Evolutionary conservation across 2,888 invertebrate species (phyloP), one percentile per base, ranked within the genome.

Genomic region (Drosophila sordidapex): DNA sequence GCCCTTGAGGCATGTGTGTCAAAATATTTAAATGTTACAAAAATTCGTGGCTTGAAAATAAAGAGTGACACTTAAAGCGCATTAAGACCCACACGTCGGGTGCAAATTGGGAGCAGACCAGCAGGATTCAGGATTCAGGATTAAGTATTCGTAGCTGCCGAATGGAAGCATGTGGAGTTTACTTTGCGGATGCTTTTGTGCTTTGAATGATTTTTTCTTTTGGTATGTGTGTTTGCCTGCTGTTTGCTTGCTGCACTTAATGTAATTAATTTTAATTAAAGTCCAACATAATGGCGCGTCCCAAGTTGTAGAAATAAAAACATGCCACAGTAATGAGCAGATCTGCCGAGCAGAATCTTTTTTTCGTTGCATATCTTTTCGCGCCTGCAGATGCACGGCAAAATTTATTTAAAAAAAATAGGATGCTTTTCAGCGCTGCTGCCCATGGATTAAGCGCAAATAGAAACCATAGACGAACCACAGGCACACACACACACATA

Each of bases 221-320:
- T 66, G 43, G 52, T 66, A 29, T 33, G 54, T 43, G 60, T 75
- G 73, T 72, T 64, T 78, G 72, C 71, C 72, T 83, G 75, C 76
- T 88, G 85, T 83, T 83, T 87, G 83, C 83, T 81, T 76, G 86
- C 84, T 90, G 92, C 91, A 91, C 92, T 92, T 91, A 92, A 91
- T 91, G 92, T 91, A 91, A 91, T 91, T 91, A 91, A 92, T 91
- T 92, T 91, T 91, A 91, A 91, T 91, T 91, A 91, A 91, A 91
- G 90, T 90, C 88, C 89, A 88, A 87, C 90, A 90, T 90, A 90
- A 90, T 87, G 87, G 79, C 52, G 58, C 51, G 61, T 57, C 66
- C 68, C 64, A 66, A 79, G 70, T 52, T 66, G 29, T 4, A 25
- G 25, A 21, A 43, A 18, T 13, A 10, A 79, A 80, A 81, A 81